Evolutionary conservation across 2,113 vertebrate species (phyloP).

Genomic region (Bubalus kerabau): DNA sequence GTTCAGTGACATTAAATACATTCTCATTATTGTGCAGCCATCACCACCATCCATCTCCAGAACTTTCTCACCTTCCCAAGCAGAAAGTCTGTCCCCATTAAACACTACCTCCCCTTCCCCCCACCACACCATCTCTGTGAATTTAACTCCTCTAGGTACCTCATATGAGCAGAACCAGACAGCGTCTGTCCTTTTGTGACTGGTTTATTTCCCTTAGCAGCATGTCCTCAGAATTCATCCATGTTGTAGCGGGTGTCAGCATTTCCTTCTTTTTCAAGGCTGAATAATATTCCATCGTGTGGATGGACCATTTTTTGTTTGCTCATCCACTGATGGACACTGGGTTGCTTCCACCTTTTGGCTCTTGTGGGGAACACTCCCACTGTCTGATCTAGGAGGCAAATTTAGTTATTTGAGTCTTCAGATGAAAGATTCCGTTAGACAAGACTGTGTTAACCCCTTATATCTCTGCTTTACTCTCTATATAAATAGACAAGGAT

Average conservation of each 20-base stretch:
- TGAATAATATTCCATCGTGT: accelerated
- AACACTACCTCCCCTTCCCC: not conserved
- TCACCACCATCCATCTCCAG: not conserved
- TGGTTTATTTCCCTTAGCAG: not conserved
- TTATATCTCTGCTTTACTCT: not conserved
- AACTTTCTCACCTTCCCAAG: not conserved
- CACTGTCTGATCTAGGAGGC: not conserved
- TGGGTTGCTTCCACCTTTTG: not conserved
- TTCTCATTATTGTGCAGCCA: accelerated
- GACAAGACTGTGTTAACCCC: no score
- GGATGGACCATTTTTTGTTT: accelerated
- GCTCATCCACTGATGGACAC: not conserved
- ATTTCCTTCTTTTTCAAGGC: not conserved
- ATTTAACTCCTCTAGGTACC: no score
- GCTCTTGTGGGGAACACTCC: not conserved
- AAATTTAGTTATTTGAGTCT: not conserved
- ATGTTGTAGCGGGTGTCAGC: accelerated
- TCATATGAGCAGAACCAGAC: not conserved
- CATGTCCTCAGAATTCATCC: accelerated
- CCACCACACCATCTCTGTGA: not conserved
- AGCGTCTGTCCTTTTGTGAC: not conserved
- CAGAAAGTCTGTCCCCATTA: not conserved
- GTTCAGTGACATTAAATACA: no score
- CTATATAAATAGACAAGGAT: not conserved
- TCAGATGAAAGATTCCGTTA: not conserved